Evolutionary conservation across 2,113 vertebrate genomes (phyloP).

Genomic region (Anseranas semipalmata): DNA sequence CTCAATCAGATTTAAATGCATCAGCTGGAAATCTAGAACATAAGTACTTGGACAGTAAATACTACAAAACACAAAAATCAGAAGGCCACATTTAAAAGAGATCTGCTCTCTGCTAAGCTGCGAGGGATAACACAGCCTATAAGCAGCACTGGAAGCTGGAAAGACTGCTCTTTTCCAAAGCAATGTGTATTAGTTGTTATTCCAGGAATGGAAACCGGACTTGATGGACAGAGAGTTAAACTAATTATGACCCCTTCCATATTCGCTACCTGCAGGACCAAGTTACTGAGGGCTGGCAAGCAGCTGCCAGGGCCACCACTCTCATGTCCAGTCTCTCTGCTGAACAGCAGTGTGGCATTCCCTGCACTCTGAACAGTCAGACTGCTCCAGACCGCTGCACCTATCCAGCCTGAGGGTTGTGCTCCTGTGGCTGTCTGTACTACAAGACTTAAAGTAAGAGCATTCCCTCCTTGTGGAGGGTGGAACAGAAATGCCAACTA

Average conservation of each 20-base stretch:
- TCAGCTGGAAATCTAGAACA: not conserved
- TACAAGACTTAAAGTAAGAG: not conserved
- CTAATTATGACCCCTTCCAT: not conserved
- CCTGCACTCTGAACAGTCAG: not conserved
- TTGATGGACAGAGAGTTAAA: not conserved
- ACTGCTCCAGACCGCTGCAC: not conserved
- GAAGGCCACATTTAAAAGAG: not conserved
- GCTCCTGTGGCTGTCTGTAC: accelerated
- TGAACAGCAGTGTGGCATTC: not conserved
- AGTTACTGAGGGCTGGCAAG: not conserved
- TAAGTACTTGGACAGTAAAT: not conserved
- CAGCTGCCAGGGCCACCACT: not conserved
- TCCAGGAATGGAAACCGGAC: not conserved
- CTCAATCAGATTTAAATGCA: not conserved
- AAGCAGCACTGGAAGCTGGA: not conserved
- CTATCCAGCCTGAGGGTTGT: not conserved
- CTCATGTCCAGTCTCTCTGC: not conserved
- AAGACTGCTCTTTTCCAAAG: not conserved
- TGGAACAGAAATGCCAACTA: not conserved
- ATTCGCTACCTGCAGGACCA: not conserved
- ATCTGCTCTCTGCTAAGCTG: not conserved
- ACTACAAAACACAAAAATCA: not conserved
- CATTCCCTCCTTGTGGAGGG: not conserved
- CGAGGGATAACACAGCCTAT: not conserved
- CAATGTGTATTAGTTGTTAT: not conserved